Base-by-base conservation (phyloP, 2,888 invertebrate genomes). In the Microctonus brassicae region DNA sequence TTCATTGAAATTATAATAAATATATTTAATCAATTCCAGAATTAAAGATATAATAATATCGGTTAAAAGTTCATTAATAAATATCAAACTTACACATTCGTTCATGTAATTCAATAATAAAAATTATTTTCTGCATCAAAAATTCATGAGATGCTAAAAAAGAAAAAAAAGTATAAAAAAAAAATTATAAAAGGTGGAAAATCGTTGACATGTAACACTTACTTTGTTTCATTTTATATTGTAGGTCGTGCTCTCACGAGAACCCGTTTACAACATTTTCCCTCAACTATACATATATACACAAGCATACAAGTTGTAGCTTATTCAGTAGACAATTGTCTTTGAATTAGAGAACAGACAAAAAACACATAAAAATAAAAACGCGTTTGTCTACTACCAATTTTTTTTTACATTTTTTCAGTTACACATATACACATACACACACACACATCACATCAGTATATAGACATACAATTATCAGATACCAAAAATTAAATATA, bases 171-270 rank as follows among this genome's bases (percentile, higher is more conserved):
- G 39, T 13, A n/a, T n/a, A 39, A 13, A 13, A 2, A 13, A 2
- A n/a, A 39, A 39, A 39, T 39, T n/a, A 39, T 13, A 39, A n/a
- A 39, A 39, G 39, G n/a, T 39, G 39, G 39, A n/a, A 39, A 39
- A 39, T 13, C 39, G 39, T 39, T n/a, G 5, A 39, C 39, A 39
- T 39, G 39, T 39, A 39, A 39, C 39, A 39, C 39, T n/a, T 39
- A 39, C 39, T 39, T 39, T n/a, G n/a, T 39, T 39, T 39, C 39
- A 39, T 39, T 26, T 57, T n/a, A 29, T 57, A 57, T 57, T 57
- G 26, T 57, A 24, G 57, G 57, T 57, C 57, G 26, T 13, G 29
- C 57, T 57, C 57, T 57, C 57, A 57, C 57, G 57, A 57, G 26
- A 57, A 29, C 57, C 13, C 57, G n/a, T 57, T 29, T 29, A 26